Base-by-base conservation (phyloP, 1,140 invertebrate genomes). In the Apocrypta bakeri region DNA sequence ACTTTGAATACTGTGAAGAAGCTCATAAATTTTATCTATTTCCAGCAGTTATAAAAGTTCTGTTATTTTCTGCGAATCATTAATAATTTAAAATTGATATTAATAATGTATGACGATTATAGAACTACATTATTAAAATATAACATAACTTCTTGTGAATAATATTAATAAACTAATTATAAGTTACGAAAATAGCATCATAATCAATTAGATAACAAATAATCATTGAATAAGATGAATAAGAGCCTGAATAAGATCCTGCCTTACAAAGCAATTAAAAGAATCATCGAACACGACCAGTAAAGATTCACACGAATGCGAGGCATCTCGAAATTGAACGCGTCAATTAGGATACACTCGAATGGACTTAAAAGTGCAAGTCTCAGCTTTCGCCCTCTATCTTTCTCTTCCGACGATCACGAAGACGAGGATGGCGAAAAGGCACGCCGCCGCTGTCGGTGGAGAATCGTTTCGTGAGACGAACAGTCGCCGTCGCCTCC, bases 321-420 rank as follows among this genome's bases (percentile, higher is more conserved):
- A 25, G 11, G 40, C 27, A 48, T 69, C 37, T 75, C 37, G 37
- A 7, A 77, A 77, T 76, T 71, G 42, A 24, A 71, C 21, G 8
- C 29, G 75, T 77, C 74, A 82, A 82, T 82, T 82, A 82, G 42
- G 25, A 1, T 3, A 61, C 31, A 25, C 40, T 61, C 27, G 27
- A 61, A 17, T n/a, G 33, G 73, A 33, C 79, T 84, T 42, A 81
- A 85, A 81, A 84, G 77, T 81, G 80, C 73, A 56, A 80, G 24
- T 6, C 61, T 68, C 27, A 66, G 61, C 56, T 81, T 1, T 27
- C 33, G 2, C 33, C 9, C 33, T 37, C 33, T 37, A 2, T 37
- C 33, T 37, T 9, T 37, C 33, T 37, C 33, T 37, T 9, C 9
- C 1, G 21, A 56, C 14, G 48, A 17, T n/a, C 17, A 56, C 48